Base-by-base conservation (phyloP, 2,797 vertebrate species). In the Coccyzus lansbergi region DNA sequence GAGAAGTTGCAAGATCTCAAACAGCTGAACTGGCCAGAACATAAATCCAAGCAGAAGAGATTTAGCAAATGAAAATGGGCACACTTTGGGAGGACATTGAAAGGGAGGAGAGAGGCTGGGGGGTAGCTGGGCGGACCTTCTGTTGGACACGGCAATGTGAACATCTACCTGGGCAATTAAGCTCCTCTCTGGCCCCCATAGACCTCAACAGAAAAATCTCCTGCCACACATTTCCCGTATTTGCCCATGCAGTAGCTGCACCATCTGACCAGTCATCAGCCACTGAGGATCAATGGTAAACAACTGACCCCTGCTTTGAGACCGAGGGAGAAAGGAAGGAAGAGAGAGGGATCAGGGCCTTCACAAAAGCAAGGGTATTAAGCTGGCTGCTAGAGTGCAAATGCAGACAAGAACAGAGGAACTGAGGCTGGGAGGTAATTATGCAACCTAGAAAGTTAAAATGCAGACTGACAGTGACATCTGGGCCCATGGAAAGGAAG, bases 401-500 rank as follows among this genome's bases (percentile, higher is more conserved):
- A 52, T 29, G 16, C 6, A 3, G 77, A 52, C 33, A 88, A 8
- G 15, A 83, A 44, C 1, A 1, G 15, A 52, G 52, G 34, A 81
- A 65, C 6, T 0, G 0, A 83, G 38, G 31, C 28, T 92, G 70
- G 55, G 44, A 53, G 36, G 42, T 0, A 42, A 38, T 56, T 68
- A 33, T 76, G 59, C 62, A 56, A 46, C 63, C 67, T 70, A 52
- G 52, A 18, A 72, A 46, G n/a, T 31, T 52, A 33, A 55, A 79
- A 55, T 5, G 36, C 60, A 80, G 92, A 71, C 40, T 83, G 83
- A 83, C 83, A 90, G 70, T 42, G 59, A 67, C 88, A 86, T 51
- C 44, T 2, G 3, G 33, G 20, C 49, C 49, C 2, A 1, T 5
- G 51, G 86, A 70, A 89, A 74, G 0, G 6, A 86, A 25, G 52